Percentiles rank a stretch among this genome's conserved stretches.
phyloP scores from a whole-genome alignment of 30 jellyfish, hydroid and myxozoan genomes.

The Nemopilema nomurai region DNA sequence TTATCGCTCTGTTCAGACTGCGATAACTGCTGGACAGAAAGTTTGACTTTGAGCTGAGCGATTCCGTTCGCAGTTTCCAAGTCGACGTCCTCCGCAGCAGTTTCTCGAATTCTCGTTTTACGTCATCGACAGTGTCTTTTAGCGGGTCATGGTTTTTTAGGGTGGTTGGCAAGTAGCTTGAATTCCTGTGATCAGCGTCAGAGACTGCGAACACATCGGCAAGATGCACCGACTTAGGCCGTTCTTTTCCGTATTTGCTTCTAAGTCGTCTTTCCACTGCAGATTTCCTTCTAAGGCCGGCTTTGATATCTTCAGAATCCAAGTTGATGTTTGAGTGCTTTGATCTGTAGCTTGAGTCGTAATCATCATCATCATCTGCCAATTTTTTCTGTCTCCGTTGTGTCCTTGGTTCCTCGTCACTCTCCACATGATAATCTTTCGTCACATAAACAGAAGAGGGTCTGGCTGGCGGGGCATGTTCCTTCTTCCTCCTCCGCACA shows the following conservation, averaged over 20 bases:
- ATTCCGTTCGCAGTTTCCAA: conserved; percentile 63
- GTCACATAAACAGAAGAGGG: conserved; percentile 45
- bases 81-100: conserved; percentile 60
- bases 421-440: not conserved
- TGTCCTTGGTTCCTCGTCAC: not conserved
- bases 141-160: conserved; percentile 23
- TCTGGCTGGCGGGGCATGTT: conserved; percentile 60
- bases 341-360: conserved; percentile 15
- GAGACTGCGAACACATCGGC: conserved; percentile 48
- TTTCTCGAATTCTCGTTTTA: conserved; percentile 41
- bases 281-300: conserved; percentile 57
- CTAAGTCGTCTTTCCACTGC: conserved; percentile 63
- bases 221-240: conserved; percentile 70
- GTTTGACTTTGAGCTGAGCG: conserved; percentile 44
- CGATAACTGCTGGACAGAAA: conserved; percentile 52
- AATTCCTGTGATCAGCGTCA: conserved; percentile 1
- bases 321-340: conserved; percentile 35
- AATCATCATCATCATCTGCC: conserved; percentile 21
- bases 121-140: conserved; percentile 44
- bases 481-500: conserved; percentile 57
- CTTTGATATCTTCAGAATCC: conserved; percentile 62
- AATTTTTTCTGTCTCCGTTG: not conserved
- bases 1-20: conserved; percentile 39
- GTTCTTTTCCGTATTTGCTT: conserved; percentile 32
- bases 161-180: conserved; percentile 6